phyloP scores from a whole-genome alignment of 2,113 vertebrate genomes.

The Microtus montanus region DNA sequence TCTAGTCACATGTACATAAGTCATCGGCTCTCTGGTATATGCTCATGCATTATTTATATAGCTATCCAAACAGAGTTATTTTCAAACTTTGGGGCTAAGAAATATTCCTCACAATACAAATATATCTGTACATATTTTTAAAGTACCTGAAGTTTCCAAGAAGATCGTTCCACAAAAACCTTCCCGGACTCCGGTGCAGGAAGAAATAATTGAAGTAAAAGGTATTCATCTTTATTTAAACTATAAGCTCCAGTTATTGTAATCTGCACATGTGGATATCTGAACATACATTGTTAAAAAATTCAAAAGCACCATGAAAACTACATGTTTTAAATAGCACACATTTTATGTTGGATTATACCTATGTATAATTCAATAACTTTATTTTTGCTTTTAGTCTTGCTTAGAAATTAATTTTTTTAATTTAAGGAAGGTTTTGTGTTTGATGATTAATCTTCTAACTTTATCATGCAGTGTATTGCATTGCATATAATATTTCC shows the following conservation, averaged over 20 bases:
- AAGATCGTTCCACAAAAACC: conserved; percentile 87
- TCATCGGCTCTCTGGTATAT: conserved; percentile 57
- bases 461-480: conserved; percentile 52
- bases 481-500: conserved; percentile 44
- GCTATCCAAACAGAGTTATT: conserved; percentile 36
- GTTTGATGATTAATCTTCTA: conserved; percentile 64
- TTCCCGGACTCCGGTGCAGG: conserved; percentile 83
- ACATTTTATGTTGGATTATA: conserved; percentile 32
- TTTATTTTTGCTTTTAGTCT: conserved; percentile 40
- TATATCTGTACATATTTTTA: conserved; percentile 81
- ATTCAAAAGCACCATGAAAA: conserved; percentile 35
- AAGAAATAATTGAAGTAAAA: conserved; percentile 87
- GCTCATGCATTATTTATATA: conserved; percentile 44
- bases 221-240: conserved; percentile 83
- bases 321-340: neutral
- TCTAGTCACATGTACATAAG: conserved; percentile 7
- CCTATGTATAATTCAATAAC: conserved; percentile 44
- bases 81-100: conserved; percentile 54
- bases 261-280: conserved; percentile 54
- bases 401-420: conserved; percentile 33
- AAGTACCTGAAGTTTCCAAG: conserved; percentile 87
- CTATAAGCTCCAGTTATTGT: conserved; percentile 62
- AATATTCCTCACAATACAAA: conserved; percentile 70
- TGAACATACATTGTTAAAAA: conserved; percentile 53
- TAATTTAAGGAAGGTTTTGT: conserved; percentile 61